These are phyloP conservation scores for Lepus europaeus DNA, from an alignment of 2,113 vertebrate genomes.

Conservation along the genomic window DNA sequence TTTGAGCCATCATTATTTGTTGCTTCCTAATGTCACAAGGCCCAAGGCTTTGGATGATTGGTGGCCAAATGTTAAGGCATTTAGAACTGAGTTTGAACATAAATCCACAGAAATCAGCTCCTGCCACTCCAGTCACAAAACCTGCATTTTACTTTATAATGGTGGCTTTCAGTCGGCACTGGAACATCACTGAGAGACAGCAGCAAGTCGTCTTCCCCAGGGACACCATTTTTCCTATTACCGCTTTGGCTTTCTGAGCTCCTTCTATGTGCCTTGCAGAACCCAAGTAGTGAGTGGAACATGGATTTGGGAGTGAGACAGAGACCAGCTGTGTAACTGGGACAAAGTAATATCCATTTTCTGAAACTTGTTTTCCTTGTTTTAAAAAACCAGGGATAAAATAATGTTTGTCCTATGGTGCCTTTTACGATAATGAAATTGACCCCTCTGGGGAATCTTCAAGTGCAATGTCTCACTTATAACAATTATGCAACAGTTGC, in stretches of 20 bases:
- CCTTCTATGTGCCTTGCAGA: rapidly evolving
- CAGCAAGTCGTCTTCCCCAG: rapidly evolving
- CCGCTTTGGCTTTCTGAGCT: background rate
- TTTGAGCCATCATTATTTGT: background rate
- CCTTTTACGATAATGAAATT: background rate
- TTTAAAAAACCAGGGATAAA: constrained; percentile 10
- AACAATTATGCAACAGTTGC: background rate
- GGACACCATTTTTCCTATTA: background rate
- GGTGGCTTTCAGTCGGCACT: background rate
- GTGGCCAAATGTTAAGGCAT: background rate
- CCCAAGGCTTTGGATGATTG: background rate
- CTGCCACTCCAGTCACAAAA: background rate
- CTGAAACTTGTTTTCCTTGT: background rate
- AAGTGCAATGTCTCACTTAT: background rate
- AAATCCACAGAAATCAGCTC: background rate
- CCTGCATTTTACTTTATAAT: background rate
- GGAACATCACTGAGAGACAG: background rate
- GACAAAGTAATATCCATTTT: background rate
- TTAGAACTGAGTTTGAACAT: constrained; percentile 6
- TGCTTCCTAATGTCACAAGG: constrained; percentile 9
- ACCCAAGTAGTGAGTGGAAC: background rate
- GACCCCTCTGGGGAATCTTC: background rate
- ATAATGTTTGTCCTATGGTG: background rate
- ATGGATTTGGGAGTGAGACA: background rate
- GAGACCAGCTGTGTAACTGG: background rate